Percentiles rank a stretch among this genome's conserved stretches.
Conservation (phyloP, 2,888 invertebrate genomes). For the Mesoligia furuncula region DNA sequence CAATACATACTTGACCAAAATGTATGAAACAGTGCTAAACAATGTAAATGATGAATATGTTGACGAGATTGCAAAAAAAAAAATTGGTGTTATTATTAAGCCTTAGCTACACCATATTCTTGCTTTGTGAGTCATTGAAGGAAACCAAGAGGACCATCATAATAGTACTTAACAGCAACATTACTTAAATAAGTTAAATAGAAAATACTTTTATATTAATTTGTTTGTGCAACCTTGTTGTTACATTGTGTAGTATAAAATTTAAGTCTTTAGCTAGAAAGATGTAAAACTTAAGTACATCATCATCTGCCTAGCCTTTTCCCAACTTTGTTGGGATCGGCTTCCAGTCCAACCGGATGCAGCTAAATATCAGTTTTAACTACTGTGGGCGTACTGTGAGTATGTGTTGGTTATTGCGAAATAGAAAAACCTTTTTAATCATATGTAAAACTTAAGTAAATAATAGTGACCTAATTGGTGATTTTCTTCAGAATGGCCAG, state of each 20-base stretch:
- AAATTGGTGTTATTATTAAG: neutral
- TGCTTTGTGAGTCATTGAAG: slow-evolving; percentile 17
- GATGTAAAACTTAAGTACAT: neutral
- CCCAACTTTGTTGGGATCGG: too few species aligned
- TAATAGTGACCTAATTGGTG: neutral
- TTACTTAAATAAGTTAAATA: slow-evolving; percentile 2
- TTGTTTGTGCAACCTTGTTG: neutral
- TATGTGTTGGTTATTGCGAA: too few species aligned
- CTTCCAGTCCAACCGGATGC: too few species aligned
- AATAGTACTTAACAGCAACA: too few species aligned
- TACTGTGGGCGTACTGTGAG: too few species aligned
- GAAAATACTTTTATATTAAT: neutral
- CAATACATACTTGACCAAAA: too few species aligned
- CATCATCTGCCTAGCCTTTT: too few species aligned
- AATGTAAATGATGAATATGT: neutral
- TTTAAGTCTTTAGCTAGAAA: neutral
- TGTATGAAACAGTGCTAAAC: too few species aligned
- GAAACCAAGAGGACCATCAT: too few species aligned
- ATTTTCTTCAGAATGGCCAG: neutral
- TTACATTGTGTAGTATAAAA: neutral
- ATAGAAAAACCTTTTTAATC: too few species aligned
- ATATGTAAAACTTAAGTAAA: neutral
- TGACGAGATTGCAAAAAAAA: neutral
- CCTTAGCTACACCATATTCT: neutral
- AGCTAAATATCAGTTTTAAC: too few species aligned